Base-by-base conservation (phyloP, 2,113 vertebrate genomes). In the Salvator merianae region DNA sequence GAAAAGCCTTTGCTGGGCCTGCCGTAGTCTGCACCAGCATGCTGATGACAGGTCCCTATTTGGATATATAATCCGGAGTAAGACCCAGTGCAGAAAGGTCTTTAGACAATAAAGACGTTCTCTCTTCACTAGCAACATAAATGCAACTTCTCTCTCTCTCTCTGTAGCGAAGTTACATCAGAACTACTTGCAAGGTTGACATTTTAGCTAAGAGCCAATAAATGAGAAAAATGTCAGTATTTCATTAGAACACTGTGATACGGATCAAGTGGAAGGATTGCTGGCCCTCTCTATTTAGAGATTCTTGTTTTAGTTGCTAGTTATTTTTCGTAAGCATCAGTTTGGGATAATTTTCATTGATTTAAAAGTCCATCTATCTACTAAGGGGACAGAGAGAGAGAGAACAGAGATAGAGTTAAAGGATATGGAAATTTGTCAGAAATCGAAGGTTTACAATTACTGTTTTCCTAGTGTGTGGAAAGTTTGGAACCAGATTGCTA, bases 361-460 rank as follows among this genome's bases (percentile, higher is more conserved):
- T 59, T 71, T 78, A 43, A 62, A 84, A 59, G 20, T 40, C 47
- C 47, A 84, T 59, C 68, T 85, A 50, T 82, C 26, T 79, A 34
- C 73, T 47, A 16, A n/a, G n/a, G n/a, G n/a, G n/a, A n/a, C n/a
- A n/a, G n/a, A n/a, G n/a, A n/a, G n/a, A n/a, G n/a, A n/a, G 50
- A 9, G 16, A 9, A 53, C 50, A 50, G 6, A 20, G 30, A 36
- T 82, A 87, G 10, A 68, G 69, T 76, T 83, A 62, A 53, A 82
- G 86, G 87, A 84, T 78, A 86, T 26, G 71, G 89, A 68, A 85
- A 90, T 8, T 22, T 77, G 88, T 87, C 77, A 87, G 30, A 50
- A 75, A 85, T 55, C 20, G 34, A 77, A 30, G 32, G 47, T 70
- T 84, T 32, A 20, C 66, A 12, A 40, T 36, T 68, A 55, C 4